A percentile compares a stretch with the other conserved stretches of the same genome.
phyloP scores from a whole-genome alignment of 2,113 vertebrate species.

The Morone chrysops region DNA sequence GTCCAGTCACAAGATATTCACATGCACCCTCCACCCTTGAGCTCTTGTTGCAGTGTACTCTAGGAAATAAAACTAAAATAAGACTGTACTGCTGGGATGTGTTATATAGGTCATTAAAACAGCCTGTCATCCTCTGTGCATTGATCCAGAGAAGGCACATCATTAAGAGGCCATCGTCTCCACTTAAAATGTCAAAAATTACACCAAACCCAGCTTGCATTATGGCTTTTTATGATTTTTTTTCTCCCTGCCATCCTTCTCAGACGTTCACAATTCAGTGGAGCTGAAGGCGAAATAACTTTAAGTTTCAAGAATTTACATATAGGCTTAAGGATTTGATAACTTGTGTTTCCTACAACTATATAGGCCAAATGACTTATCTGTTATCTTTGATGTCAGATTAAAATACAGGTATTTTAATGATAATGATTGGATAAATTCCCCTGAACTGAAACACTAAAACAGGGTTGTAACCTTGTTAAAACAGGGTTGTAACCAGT shows the following conservation, averaged over 20 bases:
- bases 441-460: conserved; percentile 1
- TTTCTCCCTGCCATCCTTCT: background rate
- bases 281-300: conserved; percentile 1
- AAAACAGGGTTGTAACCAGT: background rate
- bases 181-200: conserved; percentile 43
- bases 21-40: conserved; percentile 9
- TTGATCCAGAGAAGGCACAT: conserved; percentile 57
- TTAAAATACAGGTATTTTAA: conserved; percentile 7
- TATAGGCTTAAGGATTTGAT: background rate
- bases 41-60: conserved; percentile 18
- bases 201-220: conserved; percentile 20
- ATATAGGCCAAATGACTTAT: background rate
- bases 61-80: conserved; percentile 37
- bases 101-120: conserved; percentile 52
- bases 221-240: conserved; percentile 16
- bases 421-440: background rate
- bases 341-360: background rate
- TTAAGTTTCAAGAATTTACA: conserved; percentile 1
- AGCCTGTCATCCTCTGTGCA: conserved; percentile 36
- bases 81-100: conserved; percentile 27
- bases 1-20: conserved; percentile 32
- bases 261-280: conserved; percentile 7
- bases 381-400: background rate
- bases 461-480: background rate
- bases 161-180: conserved; percentile 42